Conservation (phyloP, 2,888 invertebrate species). For the Alentia gelatinosa region DNA sequence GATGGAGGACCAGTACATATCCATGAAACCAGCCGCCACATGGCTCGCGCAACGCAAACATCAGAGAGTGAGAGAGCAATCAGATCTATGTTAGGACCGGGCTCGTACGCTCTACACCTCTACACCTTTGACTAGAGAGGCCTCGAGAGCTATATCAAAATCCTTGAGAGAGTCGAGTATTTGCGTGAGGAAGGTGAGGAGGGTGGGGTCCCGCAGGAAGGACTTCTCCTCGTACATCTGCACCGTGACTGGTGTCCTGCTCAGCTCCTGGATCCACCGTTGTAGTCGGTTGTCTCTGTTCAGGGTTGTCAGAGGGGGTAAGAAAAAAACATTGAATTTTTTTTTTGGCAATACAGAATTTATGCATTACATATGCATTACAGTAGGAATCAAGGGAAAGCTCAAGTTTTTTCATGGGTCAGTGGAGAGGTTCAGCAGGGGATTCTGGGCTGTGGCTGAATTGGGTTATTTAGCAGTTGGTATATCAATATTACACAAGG, state of each 20-base stretch:
- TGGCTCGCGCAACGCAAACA: neutral
- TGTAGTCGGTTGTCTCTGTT: conserved; percentile 85
- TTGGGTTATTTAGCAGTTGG: no score
- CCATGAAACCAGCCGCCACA: neutral
- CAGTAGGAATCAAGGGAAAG: no score
- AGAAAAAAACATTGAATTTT: neutral
- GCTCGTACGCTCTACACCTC: conserved; percentile 61
- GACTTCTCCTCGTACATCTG: conserved; percentile 98
- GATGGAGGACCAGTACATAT: neutral
- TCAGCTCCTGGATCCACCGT: conserved; percentile 94
- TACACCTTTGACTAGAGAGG: conserved; percentile 81
- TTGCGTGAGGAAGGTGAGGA: conserved; percentile 93
- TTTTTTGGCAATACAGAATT: neutral
- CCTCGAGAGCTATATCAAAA: conserved; percentile 84
- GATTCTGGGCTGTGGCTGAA: no score
- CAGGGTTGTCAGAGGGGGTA: neutral
- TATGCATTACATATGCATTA: no score
- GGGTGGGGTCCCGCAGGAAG: conserved; percentile 92
- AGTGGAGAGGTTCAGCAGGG: no score
- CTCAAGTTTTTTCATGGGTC: no score
- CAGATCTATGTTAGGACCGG: neutral
- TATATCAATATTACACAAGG: no score
- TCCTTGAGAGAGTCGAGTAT: conserved; percentile 94
- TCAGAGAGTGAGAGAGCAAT: neutral
- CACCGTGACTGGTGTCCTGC: conserved; percentile 90